Base-by-base conservation (phyloP, 2,113 vertebrate species). In the Stigmatopora nigra region DNA sequence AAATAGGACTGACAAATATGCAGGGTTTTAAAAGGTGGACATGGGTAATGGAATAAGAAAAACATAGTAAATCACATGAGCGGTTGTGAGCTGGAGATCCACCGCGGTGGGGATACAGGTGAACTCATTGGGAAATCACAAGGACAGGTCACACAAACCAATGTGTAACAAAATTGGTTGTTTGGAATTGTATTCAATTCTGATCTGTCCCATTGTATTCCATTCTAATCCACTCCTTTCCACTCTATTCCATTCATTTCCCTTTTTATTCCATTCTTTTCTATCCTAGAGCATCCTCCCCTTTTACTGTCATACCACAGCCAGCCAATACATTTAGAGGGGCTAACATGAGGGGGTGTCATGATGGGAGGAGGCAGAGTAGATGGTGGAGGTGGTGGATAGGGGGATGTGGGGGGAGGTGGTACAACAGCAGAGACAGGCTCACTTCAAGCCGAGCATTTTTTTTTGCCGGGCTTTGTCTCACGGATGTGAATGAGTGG, bases 401-500 rank as follows among this genome's bases (percentile, higher is more conserved):
- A 31, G 5, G 22, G 53, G 22, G 6, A 41, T 7, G 51, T 19
- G 51, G 16, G 1, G 49, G 49, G 49, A 19, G 49, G 51, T 9
- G 7, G 41, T 45, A 61, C 58, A 19, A 20, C 58, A 38, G n/a
- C 58, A n/a, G 38, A 19, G 38, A 45, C 36, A 15, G 41, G 36
- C 19, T 61, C 58, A 16, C n/a, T 22, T 7, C 58, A 7, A 41
- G 36, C 17, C 10, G 36, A 14, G 59, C 38, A 14, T 22, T n/a
- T 61, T 25, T 22, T 44, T 38, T 71, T 84, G 8, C 71, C 61
- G 80, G 86, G 81, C 79, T 88, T 90, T 90, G 89, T 88, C 86
- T 77, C 12, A 84, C 83, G 84, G 81, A 79, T 16, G 85, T 85
- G 87, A 82, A 86, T 84, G 85, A 87, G 78, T 80, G 60, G 70